Evolutionary conservation across 2,113 vertebrate genomes (phyloP).

Genomic region (Halcyon malimbica): DNA sequence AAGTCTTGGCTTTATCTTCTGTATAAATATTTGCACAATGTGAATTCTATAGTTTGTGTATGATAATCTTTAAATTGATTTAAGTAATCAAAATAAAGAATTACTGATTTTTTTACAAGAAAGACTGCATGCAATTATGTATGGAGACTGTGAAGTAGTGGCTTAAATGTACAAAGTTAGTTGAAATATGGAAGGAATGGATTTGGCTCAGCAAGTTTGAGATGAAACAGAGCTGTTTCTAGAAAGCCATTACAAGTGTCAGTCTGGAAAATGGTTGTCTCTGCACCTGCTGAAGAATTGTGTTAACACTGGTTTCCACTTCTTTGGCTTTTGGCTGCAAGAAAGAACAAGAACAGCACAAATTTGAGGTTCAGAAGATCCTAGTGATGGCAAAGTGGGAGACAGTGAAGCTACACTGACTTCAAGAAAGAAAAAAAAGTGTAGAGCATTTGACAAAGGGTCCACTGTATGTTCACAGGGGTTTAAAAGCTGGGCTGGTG

Average conservation of each 20-base stretch:
- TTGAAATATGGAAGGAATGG: neutral
- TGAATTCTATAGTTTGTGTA: neutral
- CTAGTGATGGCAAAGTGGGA: neutral
- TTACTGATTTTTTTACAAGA: neutral
- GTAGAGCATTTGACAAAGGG: neutral
- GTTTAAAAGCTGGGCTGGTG: neutral
- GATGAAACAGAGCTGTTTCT: slow-evolving; percentile 1
- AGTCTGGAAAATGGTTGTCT: neutral
- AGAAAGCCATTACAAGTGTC: neutral
- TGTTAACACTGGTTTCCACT: neutral
- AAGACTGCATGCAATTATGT: neutral
- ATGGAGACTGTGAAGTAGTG: neutral
- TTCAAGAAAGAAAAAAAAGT: neutral
- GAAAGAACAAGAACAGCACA: neutral
- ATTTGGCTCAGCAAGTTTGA: slow-evolving; percentile 27
- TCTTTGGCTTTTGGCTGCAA: neutral
- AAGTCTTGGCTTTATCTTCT: neutral
- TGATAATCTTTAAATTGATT: neutral
- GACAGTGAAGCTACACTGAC: neutral
- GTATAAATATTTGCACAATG: slow-evolving; percentile 18
- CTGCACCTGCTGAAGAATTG: neutral
- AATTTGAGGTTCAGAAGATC: neutral
- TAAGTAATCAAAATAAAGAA: neutral
- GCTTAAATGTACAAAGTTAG: neutral
- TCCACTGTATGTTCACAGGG: neutral